Percentiles rank a stretch among this genome's conserved stretches.
phyloP scores from a whole-genome alignment of 2,113 vertebrate species.

The Perca flavescens region DNA sequence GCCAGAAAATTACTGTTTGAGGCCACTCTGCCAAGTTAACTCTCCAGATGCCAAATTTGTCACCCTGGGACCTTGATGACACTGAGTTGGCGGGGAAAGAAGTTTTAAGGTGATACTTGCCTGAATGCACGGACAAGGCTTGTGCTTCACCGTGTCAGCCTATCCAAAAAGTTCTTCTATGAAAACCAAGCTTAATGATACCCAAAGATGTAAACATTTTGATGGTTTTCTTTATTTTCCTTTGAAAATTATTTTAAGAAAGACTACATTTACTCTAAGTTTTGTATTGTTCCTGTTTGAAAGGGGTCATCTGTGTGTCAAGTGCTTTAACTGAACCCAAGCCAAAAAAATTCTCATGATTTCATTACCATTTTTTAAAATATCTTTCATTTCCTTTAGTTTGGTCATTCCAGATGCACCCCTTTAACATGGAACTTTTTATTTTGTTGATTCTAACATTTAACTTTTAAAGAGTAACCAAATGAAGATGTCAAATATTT shows the following conservation, averaged over 20 bases:
- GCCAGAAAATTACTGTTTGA: slow-evolving; percentile 29
- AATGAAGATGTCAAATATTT: slow-evolving; percentile 85
- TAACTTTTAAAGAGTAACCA: slow-evolving; percentile 73
- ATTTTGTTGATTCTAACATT: slow-evolving; percentile 65
- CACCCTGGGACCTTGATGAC: slow-evolving; percentile 49
- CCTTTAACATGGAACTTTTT: slow-evolving; percentile 55
- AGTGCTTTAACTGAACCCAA: slow-evolving; percentile 78
- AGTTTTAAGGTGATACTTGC: slow-evolving; percentile 27
- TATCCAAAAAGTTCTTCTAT: slow-evolving; percentile 73
- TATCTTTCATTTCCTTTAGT: slow-evolving; percentile 27
- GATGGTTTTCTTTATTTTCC: slow-evolving; percentile 76
- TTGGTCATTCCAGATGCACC: slow-evolving; percentile 41
- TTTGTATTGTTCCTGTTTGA: slow-evolving; percentile 66
- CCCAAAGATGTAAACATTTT: slow-evolving; percentile 83
- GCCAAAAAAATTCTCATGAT: slow-evolving; percentile 57
- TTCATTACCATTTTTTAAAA: slow-evolving; percentile 41
- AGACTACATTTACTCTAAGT: slow-evolving; percentile 37
- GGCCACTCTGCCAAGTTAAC: slow-evolving; percentile 48
- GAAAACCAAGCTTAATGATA: slow-evolving; percentile 82
- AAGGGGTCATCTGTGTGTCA: slow-evolving; percentile 58
- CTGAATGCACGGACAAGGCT: slow-evolving; percentile 56
- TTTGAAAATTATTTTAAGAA: slow-evolving; percentile 55
- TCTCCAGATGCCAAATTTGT: slow-evolving; percentile 73
- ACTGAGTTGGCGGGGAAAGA: slow-evolving; percentile 49
- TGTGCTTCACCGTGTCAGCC: slow-evolving; percentile 58